A percentile compares a stretch with the other conserved stretches of the same genome.
These are phyloP conservation scores for Idaea straminata DNA, from an alignment of 2,888 invertebrate genomes.

Conservation along the genomic window DNA sequence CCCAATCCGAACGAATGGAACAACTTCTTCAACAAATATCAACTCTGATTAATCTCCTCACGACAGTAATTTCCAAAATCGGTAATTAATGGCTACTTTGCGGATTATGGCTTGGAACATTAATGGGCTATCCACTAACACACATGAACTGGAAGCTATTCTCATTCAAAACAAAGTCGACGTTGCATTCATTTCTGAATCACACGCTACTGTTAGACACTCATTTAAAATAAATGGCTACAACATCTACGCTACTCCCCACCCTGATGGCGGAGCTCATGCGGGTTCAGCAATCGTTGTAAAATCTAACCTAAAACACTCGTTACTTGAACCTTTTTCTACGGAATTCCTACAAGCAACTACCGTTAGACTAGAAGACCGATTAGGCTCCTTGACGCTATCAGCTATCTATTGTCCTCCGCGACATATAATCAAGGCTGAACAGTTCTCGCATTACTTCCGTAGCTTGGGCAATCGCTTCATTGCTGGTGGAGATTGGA, in stretches of 20 bases:
- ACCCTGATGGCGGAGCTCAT: background rate
- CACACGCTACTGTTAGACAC: background rate
- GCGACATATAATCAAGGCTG: slow-evolving; percentile 9
- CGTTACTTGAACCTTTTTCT: slow-evolving; percentile 1
- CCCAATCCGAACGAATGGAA: background rate
- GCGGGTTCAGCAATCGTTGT: background rate
- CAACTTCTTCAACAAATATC: background rate
- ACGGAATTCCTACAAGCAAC: slow-evolving; percentile 21
- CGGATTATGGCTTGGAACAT: background rate
- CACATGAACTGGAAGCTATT: background rate
- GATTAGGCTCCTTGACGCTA: slow-evolving; percentile 9
- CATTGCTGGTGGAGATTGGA: slow-evolving; percentile 25
- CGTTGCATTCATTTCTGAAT: background rate
- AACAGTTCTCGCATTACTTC: slow-evolving; percentile 10
- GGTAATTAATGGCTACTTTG: background rate
- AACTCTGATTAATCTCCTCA: background rate
- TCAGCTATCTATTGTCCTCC: slow-evolving; percentile 24
- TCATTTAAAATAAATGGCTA: background rate
- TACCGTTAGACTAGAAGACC: slow-evolving; percentile 13
- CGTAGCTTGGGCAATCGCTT: slow-evolving; percentile 7
- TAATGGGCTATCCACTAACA: background rate
- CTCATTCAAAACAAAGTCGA: background rate
- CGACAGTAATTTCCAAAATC: background rate
- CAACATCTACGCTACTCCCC: background rate
- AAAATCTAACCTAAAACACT: background rate